A percentile compares a stretch with the other conserved stretches of the same genome.
Conservation (phyloP, 2,888 invertebrate species). For the Gonocerus acuteangulatus region DNA sequence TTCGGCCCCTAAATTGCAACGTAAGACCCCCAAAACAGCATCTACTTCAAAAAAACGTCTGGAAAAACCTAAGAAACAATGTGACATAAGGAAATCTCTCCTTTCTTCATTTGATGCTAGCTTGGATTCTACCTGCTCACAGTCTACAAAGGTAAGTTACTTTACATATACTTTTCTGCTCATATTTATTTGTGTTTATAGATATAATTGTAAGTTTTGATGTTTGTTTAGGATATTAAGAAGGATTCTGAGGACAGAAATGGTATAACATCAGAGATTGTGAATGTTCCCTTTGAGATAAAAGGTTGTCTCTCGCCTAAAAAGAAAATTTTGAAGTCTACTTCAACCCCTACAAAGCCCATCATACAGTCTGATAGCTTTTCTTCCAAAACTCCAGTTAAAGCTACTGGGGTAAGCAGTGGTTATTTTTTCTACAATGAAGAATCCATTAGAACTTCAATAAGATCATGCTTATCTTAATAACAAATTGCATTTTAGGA, state of each 20-base stretch:
- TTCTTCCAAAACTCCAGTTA: neutral
- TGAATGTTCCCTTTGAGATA: constrained; percentile 29
- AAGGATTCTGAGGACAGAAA: neutral
- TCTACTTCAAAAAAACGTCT: neutral
- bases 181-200: too few relatives aligned
- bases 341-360: too few relatives aligned
- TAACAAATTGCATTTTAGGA: constrained; percentile 40
- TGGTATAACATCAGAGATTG: neutral
- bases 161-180: neutral
- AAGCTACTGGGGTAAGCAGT: too few relatives aligned
- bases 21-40: constrained; percentile 14
- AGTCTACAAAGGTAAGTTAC: neutral
- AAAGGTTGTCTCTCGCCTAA: constrained; percentile 29
- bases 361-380: constrained; percentile 4
- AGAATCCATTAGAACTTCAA: neutral
- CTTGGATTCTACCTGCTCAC: neutral
- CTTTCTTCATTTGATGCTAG: constrained; percentile 11
- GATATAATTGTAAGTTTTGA: neutral
- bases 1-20: constrained; percentile 3
- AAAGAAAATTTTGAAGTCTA: constrained; percentile 1
- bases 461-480: too few relatives aligned
- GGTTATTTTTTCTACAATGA: too few relatives aligned
- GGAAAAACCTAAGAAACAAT: neutral
- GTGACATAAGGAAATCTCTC: constrained; percentile 17
- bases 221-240: neutral